Conservation (phyloP, 2,797 vertebrate species). For the Danio jaintianensis region DNA sequence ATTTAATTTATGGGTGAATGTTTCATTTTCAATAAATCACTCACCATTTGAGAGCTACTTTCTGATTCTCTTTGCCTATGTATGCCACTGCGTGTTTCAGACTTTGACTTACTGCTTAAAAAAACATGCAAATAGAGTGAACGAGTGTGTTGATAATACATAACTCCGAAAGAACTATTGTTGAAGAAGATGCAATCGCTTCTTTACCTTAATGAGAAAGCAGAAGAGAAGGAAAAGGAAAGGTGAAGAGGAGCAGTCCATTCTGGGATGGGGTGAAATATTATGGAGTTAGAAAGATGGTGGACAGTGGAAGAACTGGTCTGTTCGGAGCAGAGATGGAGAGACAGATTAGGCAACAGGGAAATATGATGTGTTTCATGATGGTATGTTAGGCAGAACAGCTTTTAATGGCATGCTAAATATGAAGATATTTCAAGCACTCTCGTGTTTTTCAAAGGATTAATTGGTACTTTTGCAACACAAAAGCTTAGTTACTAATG, state of each 20-base stretch:
- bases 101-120: slow-evolving; percentile 38
- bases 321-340: slow-evolving; percentile 41
- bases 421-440: neutral
- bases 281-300: slow-evolving; percentile 39
- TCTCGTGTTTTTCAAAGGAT: neutral
- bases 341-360: slow-evolving; percentile 14
- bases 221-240: slow-evolving; percentile 29
- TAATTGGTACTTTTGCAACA: neutral
- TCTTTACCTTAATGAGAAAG: slow-evolving; percentile 36
- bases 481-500: no score
- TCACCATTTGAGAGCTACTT: slow-evolving; percentile 41
- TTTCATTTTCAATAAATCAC: neutral
- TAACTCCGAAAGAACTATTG: neutral
- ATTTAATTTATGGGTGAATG: neutral
- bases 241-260: slow-evolving; percentile 28
- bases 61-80: slow-evolving; percentile 18
- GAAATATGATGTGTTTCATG: neutral
- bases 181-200: neutral
- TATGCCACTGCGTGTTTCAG: slow-evolving; percentile 25
- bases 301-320: slow-evolving; percentile 14
- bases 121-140: neutral
- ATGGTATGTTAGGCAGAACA: neutral
- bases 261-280: slow-evolving; percentile 41
- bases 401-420: neutral
- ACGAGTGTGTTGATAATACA: neutral